Conservation (phyloP, 1,140 invertebrate species). For the Amyelois transitella region DNA sequence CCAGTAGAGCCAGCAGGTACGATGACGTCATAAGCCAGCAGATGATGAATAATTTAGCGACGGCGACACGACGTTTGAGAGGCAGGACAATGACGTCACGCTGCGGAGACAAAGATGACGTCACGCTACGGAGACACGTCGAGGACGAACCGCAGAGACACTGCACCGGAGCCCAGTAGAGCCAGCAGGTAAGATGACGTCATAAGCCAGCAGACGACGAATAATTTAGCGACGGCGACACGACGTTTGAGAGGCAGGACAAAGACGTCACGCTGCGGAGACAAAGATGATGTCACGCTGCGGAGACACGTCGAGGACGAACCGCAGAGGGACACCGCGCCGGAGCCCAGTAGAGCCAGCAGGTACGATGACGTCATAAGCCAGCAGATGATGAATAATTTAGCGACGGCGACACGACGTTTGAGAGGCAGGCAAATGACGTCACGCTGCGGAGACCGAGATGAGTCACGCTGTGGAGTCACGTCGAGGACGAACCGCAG, state of each 20-base stretch:
- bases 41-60: no score
- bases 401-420: neutral
- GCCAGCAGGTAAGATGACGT: conserved; percentile 68
- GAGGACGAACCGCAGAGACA: conserved; percentile 34
- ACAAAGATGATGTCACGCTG: neutral
- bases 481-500: neutral
- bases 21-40: no score
- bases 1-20: conserved; percentile 63
- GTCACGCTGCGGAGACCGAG: no score
- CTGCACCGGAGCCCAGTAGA: conserved; percentile 36
- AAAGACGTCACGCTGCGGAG: no score
- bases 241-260: no score
- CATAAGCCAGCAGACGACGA: no score
- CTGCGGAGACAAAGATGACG: neutral
- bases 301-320: neutral
- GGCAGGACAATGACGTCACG: neutral
- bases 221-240: neutral
- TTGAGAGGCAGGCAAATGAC: no score
- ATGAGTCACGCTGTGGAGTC: neutral
- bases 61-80: no score
- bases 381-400: no score
- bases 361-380: no score
- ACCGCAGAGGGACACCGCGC: neutral
- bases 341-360: conserved; percentile 33
- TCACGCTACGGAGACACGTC: neutral